Percentiles rank a stretch among this genome's conserved stretches.
Evolutionary conservation across 1,140 invertebrate genomes (phyloP).

Genomic region (Meloidogyne chitwoodi): DNA sequence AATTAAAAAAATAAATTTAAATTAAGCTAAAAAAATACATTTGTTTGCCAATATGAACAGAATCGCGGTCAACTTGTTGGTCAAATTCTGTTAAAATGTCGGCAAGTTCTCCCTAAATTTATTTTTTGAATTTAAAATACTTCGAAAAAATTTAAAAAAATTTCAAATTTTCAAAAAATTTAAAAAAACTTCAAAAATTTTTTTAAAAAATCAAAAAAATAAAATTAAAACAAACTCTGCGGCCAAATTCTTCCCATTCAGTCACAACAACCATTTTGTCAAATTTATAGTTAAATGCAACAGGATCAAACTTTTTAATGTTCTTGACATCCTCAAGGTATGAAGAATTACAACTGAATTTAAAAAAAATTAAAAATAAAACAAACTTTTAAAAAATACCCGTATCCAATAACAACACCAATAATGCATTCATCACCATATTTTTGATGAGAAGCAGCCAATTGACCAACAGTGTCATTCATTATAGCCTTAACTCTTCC

Average conservation of each 20-base stretch:
- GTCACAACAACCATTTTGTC: conserved; percentile 56
- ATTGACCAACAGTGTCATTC: conserved; percentile 59
- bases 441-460: conserved; percentile 57
- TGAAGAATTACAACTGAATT: conserved; percentile 55
- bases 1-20: not conserved
- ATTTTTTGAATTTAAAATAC: not conserved
- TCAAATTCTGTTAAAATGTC: conserved; percentile 57
- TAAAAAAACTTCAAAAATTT: too few relatives aligned
- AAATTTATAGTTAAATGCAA: conserved; percentile 41
- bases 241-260: conserved; percentile 59
- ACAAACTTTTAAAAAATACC: conserved; percentile 28
- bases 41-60: conserved; percentile 57
- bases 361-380: not conserved
- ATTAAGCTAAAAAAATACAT: conserved; percentile 37
- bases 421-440: conserved; percentile 55
- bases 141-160: too few relatives aligned
- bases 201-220: conserved; percentile 14
- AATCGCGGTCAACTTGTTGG: conserved; percentile 51
- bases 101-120: conserved; percentile 46
- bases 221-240: conserved; percentile 22
- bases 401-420: conserved; percentile 59
- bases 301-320: conserved; percentile 57
- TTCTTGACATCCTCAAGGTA: conserved; percentile 54
- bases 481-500: conserved; percentile 58
- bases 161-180: conserved; percentile 18